Base-by-base conservation (phyloP, 2,888 invertebrate genomes). In the Ormia ochracea region DNA sequence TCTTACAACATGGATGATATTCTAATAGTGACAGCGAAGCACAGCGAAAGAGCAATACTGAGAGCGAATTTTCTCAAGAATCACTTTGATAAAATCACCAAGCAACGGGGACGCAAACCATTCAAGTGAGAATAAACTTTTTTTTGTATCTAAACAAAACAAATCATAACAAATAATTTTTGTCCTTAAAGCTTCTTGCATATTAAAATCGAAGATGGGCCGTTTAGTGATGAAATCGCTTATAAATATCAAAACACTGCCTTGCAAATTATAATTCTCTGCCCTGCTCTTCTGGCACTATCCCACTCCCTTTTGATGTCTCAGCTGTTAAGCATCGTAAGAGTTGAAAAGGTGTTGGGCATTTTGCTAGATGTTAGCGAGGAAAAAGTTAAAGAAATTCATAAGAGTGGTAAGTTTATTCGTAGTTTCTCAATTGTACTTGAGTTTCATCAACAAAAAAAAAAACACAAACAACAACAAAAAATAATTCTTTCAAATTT, bases 11-110 rank as follows among this genome's bases (percentile, higher is more conserved):
- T 95, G 92, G 95, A 95, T 90, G 96, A 96, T 88, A 95, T 96
- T 82, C 91, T 96, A 76, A 94, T 96, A 86, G 90, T 96, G 78
- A 95, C 94, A 87, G 93, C 95, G 84, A 93, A 93, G 75, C 93
- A 93, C 77, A 95, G 95, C 84, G 94, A 95, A 61, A 94, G 94
- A 83, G 95, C 96, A 80, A 92, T 92, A 23, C 89, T 95, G 65
- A 95, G 96, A 94, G 94, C 95, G 17, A 94, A 94, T 86, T 96
- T 95, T 89, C 92, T 96, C 83, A 93, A 93, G 56, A 93, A 94
- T 70, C 95, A 95, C 89, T 96, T 96, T 89, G 94, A 95, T 88
- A 95, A 95, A 90, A 95, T 95, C 83, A 94, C 94, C 90, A 93
- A 94, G 81, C 95, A 95, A 86, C 93, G 95, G 85, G 94, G 94